Percentiles rank a stretch among this genome's conserved stretches.
Conservation (phyloP, 2,797 vertebrate genomes). For the Galago senegalensis region DNA sequence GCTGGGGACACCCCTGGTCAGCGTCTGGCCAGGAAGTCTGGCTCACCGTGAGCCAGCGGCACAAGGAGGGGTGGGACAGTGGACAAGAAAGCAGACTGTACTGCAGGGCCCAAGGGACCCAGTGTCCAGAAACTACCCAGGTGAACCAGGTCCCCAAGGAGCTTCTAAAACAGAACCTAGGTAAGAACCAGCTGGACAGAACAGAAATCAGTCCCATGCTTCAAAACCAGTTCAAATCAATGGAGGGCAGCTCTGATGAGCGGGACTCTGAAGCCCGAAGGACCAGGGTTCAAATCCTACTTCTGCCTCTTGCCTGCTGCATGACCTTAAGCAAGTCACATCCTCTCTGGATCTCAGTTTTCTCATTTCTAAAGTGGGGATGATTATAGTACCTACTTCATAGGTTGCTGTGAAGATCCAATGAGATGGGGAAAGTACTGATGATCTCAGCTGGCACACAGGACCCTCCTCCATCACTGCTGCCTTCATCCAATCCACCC, state of each 20-base stretch:
- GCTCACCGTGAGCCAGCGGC: conserved; percentile 38
- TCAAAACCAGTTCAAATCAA: conserved; percentile 15
- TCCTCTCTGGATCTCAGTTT: not conserved
- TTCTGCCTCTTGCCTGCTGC: not conserved
- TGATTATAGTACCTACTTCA: not conserved
- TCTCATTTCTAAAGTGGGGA: not conserved
- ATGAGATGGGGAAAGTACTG: not conserved
- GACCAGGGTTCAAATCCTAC: not conserved
- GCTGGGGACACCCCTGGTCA: conserved; percentile 80
- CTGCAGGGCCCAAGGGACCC: not conserved
- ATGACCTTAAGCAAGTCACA: not conserved
- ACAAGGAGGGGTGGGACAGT: not conserved
- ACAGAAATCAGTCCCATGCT: not conserved
- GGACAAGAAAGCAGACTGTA: not conserved
- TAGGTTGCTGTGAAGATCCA: not conserved
- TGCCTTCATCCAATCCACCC: not conserved
- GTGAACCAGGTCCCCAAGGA: not conserved
- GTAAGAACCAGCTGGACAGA: not conserved
- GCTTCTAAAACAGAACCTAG: not conserved
- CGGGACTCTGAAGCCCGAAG: not conserved
- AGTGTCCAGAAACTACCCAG: not conserved
- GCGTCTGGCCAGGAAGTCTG: conserved; percentile 82
- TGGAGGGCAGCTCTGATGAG: not conserved
- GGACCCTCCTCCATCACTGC: not conserved
- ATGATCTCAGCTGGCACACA: not conserved